Evolutionary conservation across 1,140 invertebrate species (phyloP), one percentile per base, ranked within the genome.

Genomic region (Saxidomus purpurata): DNA sequence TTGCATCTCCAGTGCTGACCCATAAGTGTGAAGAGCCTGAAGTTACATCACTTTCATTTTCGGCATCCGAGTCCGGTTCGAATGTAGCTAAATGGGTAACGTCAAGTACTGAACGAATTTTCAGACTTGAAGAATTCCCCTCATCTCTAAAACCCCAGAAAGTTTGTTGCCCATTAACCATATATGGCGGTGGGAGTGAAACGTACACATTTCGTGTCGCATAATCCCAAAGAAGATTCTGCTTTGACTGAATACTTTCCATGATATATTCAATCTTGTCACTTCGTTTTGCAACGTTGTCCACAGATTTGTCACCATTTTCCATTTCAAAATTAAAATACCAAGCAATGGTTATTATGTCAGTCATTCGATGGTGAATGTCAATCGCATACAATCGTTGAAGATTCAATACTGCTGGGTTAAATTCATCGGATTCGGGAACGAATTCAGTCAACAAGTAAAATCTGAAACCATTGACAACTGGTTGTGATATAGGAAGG

Each of bases 341-440:
- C 85, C 85, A 87, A 47, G 85, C 71, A 31, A 87, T 59, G 4
- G 85, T 87, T 55, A 87, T 87, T n/a, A 87, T 87, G 36, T 87
- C 74, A 11, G 85, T 52, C 22, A 52, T 43, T 87, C 85, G 28
- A 34, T 79, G 22, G 38, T 87, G 47, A 11, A 87, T 40, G 55
- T 87, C 85, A 79, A 77, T 87, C 15, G 85, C 85, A 47, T 87
- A 87, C 0, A 87, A 25, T 34, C 85, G 31, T 28, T 87, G 85
- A 19, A 87, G 8, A 38, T 87, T 77, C 40, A 87, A 61, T 79
- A 87, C 40, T 17, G 17, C 17, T 13, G 74, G 74, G 31, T 74
- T 34, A 28, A 49, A 71, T 1, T 67, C 52, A 55, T 89, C 63
- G 28, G 34, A 36, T 47, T 88, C 86, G 28, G 86, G 86, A 28